Base-by-base conservation (phyloP, 2,113 vertebrate species). In the Nerophis ophidion region DNA sequence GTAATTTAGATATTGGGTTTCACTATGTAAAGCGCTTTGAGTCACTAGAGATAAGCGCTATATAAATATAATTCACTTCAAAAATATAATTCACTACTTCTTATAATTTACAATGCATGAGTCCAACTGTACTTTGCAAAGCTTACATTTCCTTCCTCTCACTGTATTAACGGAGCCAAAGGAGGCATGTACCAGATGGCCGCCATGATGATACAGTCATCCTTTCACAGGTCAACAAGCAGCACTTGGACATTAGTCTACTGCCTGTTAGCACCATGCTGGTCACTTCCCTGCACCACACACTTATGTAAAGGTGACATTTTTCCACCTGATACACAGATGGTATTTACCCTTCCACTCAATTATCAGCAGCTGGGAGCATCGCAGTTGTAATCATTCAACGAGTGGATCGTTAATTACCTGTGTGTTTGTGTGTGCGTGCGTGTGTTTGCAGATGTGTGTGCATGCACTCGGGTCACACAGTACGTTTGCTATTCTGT, bases 141-240 rank as follows among this genome's bases (percentile, higher is more conserved):
- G 34, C 2, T 38, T 54, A 48, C 40, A 57, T 63, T 47, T 80
- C 69, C 71, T 71, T 74, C 66, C 57, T 80, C 72, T 59, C 64
- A 57, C 64, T 74, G 46, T 82, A 79, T 68, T 71, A 74, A 68
- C 78, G 72, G 61, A 71, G 42, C 17, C 61, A 72, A 66, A 14
- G 75, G 52, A 72, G 33, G 68, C 62, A 56, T 42, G 36, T 57
- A 74, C 53, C 83, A 87, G 79, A 78, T 84, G 82, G 74, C 71
- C 66, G 61, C 72, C 73, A 74, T 80, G 75, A 79, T 79, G 77
- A 69, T 45, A 59, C 67, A 61, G 68, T 76, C 54, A 76, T 81
- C 56, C 82, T 74, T 68, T 60, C 71, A 57, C 10, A 61, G 80
- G 76, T 78, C 70, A 76, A 45, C n/a, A 68, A 70, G 65, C 70